Conservation (phyloP, 2,888 invertebrate genomes). For the Graphium colonna region DNA sequence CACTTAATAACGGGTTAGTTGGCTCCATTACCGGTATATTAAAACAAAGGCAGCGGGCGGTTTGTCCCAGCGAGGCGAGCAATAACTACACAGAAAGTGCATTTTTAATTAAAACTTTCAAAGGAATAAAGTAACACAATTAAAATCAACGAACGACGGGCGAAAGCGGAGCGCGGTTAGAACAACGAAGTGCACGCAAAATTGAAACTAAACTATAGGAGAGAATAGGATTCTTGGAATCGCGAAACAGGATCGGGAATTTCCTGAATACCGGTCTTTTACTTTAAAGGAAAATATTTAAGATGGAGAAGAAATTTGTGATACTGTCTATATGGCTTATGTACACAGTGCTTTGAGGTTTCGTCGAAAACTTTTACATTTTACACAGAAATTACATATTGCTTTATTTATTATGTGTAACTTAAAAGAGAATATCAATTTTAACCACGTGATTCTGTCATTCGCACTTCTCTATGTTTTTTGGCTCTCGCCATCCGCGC, state of each 20-base stretch:
- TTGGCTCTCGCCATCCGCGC: too few species aligned
- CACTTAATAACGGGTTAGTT: constrained; percentile 24
- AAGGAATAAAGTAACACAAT: constrained; percentile 16
- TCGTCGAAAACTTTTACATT: too few species aligned
- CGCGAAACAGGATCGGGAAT: neutral
- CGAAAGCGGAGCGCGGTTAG: neutral
- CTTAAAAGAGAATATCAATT: too few species aligned
- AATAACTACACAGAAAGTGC: constrained; percentile 14
- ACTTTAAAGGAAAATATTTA: too few species aligned
- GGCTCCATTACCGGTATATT: constrained; percentile 25
- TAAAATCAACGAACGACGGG: constrained; percentile 11
- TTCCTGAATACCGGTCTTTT: neutral
- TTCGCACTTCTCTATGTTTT: too few species aligned
- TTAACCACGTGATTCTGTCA: too few species aligned
- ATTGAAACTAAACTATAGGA: neutral
- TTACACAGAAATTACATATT: too few species aligned
- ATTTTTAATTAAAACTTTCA: constrained; percentile 21
- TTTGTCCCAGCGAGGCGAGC: constrained; percentile 4
- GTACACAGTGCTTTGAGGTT: too few species aligned
- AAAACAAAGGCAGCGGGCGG: constrained; percentile 22
- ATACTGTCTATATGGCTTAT: too few species aligned
- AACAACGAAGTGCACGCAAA: constrained; percentile 8
- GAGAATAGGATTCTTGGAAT: neutral
- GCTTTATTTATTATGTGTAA: too few species aligned
- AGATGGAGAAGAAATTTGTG: too few species aligned